phyloP scores from a whole-genome alignment of 2,113 vertebrate species.

The Cavia porcellus region DNA sequence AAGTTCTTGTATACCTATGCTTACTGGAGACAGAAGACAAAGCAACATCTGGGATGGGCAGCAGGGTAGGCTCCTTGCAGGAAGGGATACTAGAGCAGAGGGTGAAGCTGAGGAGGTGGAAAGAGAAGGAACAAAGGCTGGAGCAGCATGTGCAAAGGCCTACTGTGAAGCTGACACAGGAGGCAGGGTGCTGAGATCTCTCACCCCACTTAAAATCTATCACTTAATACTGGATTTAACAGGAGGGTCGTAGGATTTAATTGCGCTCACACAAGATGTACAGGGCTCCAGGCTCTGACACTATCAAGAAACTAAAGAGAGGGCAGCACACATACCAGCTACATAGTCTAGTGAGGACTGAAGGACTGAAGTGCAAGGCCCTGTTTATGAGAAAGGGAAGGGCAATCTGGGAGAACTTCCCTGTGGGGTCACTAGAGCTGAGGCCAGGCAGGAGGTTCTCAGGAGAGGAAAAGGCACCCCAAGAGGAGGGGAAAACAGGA shows the following conservation, averaged over 20 bases:
- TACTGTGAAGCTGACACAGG: background rate
- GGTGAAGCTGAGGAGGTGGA: background rate
- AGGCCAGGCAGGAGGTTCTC: background rate
- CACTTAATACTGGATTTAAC: conserved; percentile 4
- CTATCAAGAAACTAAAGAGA: background rate
- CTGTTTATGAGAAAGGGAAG: background rate
- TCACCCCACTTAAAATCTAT: background rate
- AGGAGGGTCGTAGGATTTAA: background rate
- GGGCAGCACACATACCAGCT: background rate
- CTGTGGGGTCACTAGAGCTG: background rate
- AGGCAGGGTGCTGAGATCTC: background rate
- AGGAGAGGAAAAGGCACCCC: background rate
- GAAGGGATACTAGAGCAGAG: background rate
- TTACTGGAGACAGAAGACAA: background rate
- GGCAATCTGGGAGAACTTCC: background rate
- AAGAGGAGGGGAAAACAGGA: background rate
- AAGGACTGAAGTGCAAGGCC: background rate
- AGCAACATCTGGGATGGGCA: background rate
- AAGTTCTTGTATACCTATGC: background rate
- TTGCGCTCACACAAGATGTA: conserved; percentile 2
- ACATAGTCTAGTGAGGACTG: background rate
- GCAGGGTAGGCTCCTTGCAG: background rate
- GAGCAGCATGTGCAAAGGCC: background rate
- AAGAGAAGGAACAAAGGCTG: background rate
- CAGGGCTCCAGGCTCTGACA: background rate